Evolutionary conservation across 1,140 invertebrate species (phyloP), one percentile per base, ranked within the genome.

Genomic region (Thereuonema tuberculata): DNA sequence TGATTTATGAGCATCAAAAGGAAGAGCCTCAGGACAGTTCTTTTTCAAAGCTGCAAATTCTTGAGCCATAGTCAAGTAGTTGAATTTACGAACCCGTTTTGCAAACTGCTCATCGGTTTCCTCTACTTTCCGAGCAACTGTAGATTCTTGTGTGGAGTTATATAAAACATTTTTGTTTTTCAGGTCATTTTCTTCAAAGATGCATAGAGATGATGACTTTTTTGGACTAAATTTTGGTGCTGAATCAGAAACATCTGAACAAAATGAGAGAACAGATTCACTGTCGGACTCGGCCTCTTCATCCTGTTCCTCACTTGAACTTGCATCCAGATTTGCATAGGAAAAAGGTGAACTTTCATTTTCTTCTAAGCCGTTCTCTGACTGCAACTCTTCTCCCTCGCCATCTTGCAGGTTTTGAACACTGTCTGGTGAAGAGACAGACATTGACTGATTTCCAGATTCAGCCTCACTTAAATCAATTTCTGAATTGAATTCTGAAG

Each of bases 31-130:
- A 9, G 67, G 59, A 62, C 70, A 63, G 9, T 68, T 56, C 55
- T 69, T 71, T 63, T 72, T 70, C 12, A 55, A 28, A 9, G 37
- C 68, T 1, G 71, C 72, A 64, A 72, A 74, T 62, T 74, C 71
- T 59, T 74, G 72, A 23, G 72, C 72, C 26, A 72, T 59, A 64
- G 68, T 72, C 24, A 74, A 63, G 46, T 67, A 69, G 60, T 70
- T 72, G 17, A 68, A 62, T 59, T 74, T 74, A 20, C 69, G 64
- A 2, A 70, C 55, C 2, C 69, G 61, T 65, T 67, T 68, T 20
- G 48, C 60, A 56, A 67, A 70, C 5, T 73, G 67, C 46, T 66
- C 68, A 26, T 72, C 68, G 2, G 64, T 66, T 62, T 73, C 71
- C 9, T 66, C 64, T 2, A 61, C 56, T 24, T 59, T 43, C 9